Conservation (phyloP, 2,797 vertebrate genomes). For the Microctenopoma lineatum region DNA sequence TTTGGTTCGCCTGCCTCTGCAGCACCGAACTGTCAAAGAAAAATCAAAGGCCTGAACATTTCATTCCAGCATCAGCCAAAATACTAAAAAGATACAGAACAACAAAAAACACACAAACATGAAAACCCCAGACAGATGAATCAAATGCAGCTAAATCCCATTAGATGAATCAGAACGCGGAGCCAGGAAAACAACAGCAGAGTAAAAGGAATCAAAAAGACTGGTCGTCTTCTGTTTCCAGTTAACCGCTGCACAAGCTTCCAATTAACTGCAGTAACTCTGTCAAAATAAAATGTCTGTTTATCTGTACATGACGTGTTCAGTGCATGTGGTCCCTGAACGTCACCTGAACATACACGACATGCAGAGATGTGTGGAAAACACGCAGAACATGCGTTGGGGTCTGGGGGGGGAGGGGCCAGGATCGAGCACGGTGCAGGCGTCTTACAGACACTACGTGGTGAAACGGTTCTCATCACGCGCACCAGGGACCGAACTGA, state of each 20-base stretch:
- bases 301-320: too few species aligned
- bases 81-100: background rate
- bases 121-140: slow-evolving; percentile 16
- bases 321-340: too few species aligned
- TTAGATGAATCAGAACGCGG: slow-evolving; percentile 11
- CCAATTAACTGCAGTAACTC: background rate
- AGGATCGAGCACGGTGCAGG: too few species aligned
- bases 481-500: too few species aligned
- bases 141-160: slow-evolving; percentile 29
- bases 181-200: background rate
- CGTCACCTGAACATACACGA: too few species aligned
- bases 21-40: slow-evolving; percentile 23
- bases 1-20: slow-evolving; percentile 28
- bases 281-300: background rate
- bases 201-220: background rate
- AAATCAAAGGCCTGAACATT: slow-evolving; percentile 41
- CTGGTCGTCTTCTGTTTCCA: background rate
- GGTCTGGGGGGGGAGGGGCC: too few species aligned
- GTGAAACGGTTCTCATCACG: too few species aligned
- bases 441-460: too few species aligned
- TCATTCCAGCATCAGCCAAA: slow-evolving; percentile 16
- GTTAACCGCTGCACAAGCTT: background rate
- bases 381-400: too few species aligned
- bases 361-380: too few species aligned
- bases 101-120: slow-evolving; percentile 7